These are phyloP conservation scores for Microtus ochrogaster DNA, from an alignment of 2,113 vertebrate genomes.

Conservation along the genomic window DNA sequence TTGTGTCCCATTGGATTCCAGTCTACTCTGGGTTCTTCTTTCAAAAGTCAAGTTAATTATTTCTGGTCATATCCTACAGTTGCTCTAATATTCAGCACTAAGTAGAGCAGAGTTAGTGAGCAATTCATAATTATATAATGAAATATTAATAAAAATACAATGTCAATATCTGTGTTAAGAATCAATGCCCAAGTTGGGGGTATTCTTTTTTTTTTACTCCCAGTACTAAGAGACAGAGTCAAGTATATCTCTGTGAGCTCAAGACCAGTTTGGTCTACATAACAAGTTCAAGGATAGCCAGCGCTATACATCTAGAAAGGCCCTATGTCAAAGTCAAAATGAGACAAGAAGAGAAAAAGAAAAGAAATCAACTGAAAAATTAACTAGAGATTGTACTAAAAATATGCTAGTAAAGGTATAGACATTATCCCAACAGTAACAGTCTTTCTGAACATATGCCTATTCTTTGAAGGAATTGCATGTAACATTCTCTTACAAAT, in stretches of 20 bases:
- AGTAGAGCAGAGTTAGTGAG: background rate
- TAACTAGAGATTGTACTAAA: no score
- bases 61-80: background rate
- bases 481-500: background rate
- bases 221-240: background rate
- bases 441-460: background rate
- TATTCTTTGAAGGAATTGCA: background rate
- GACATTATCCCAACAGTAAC: background rate
- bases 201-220: background rate
- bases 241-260: background rate
- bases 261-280: background rate
- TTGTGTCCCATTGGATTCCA: background rate
- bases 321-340: background rate
- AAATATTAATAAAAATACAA: background rate
- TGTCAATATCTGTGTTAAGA: background rate
- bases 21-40: background rate
- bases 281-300: background rate
- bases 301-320: background rate
- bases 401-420: background rate
- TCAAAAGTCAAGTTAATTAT: background rate
- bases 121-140: background rate
- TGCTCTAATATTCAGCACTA: background rate
- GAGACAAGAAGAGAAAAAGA: background rate
- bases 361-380: background rate
- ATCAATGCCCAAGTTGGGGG: background rate